Percentiles rank a stretch among this genome's conserved stretches.
phyloP scores from a whole-genome alignment of 2,797 vertebrate genomes.

The Rhabdomys pumilio region DNA sequence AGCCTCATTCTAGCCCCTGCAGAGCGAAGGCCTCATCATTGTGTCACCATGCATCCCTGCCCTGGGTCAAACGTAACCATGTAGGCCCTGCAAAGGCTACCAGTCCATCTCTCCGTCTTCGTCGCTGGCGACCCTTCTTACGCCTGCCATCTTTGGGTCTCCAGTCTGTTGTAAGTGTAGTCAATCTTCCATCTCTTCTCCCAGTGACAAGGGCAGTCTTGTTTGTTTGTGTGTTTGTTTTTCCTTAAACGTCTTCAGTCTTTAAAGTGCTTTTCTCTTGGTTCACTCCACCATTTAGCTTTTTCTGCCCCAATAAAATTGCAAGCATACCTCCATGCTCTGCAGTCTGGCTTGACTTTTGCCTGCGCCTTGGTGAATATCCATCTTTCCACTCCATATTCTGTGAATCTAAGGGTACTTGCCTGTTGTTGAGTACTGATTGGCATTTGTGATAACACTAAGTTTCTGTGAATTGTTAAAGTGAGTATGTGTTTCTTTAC shows the following conservation, averaged over 20 bases:
- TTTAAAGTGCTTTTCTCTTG: conserved; percentile 86
- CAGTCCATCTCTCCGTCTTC: conserved; percentile 91
- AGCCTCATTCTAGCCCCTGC: conserved; percentile 92
- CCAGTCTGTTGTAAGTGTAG: conserved; percentile 93
- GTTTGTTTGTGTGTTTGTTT: conserved; percentile 62
- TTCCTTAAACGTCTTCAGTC: conserved; percentile 77
- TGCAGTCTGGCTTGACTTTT: conserved; percentile 84
- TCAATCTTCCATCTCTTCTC: conserved; percentile 90
- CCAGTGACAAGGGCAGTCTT: conserved; percentile 84
- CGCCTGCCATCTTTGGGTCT: conserved; percentile 91
- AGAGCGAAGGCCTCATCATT: conserved; percentile 91
- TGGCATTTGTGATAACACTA: conserved; percentile 64
- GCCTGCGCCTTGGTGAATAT: conserved; percentile 73
- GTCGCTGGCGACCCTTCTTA: conserved; percentile 92
- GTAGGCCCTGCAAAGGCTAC: conserved; percentile 92
- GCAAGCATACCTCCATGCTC: conserved; percentile 85
- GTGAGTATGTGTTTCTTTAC: conserved; percentile 83
- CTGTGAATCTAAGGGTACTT: conserved; percentile 50
- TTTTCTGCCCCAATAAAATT: conserved; percentile 75
- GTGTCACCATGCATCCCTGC: conserved; percentile 91
- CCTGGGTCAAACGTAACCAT: conserved; percentile 91
- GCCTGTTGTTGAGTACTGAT: conserved; percentile 69
- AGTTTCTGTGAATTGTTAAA: conserved; percentile 70
- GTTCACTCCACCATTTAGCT: conserved; percentile 85
- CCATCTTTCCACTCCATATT: conserved; percentile 80